These are phyloP conservation scores for Etheostoma cragini DNA, from an alignment of 2,113 vertebrate species.

Conservation along the genomic window DNA sequence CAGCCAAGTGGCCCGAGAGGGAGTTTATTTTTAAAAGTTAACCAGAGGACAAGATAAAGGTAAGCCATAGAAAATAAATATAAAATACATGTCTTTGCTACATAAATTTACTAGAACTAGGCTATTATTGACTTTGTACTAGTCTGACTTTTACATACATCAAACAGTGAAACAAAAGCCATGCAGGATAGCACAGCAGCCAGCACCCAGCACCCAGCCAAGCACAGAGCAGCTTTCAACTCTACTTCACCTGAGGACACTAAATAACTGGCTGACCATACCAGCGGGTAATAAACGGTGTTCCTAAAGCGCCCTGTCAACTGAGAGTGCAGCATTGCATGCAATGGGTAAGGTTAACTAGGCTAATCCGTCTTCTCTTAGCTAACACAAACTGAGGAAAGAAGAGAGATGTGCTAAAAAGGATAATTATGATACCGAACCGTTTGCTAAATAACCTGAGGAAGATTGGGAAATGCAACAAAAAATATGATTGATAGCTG, in stretches of 20 bases:
- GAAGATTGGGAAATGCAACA: not conserved
- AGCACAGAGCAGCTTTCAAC: slow-evolving; percentile 34
- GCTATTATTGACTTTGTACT: not conserved
- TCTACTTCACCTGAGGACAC: slow-evolving; percentile 35
- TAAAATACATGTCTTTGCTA: not conserved
- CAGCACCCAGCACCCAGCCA: slow-evolving; percentile 37
- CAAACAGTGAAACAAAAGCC: slow-evolving; percentile 27
- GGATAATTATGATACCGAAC: not conserved
- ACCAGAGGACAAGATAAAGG: slow-evolving; percentile 11
- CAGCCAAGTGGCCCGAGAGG: slow-evolving; percentile 15
- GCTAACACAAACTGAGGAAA: not conserved
- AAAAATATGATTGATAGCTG: not conserved
- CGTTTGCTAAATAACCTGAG: not conserved
- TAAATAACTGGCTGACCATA: slow-evolving; percentile 1
- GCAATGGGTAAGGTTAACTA: not conserved
- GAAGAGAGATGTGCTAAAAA: not conserved
- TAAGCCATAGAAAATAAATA: not conserved
- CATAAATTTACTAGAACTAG: not conserved
- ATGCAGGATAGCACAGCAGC: slow-evolving; percentile 34
- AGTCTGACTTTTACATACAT: slow-evolving; percentile 1
- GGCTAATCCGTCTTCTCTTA: not conserved
- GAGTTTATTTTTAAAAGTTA: slow-evolving; percentile 32
- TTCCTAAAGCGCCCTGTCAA: not conserved
- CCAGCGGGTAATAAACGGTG: not conserved
- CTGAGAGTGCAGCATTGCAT: not conserved